Conservation (phyloP, 2,888 invertebrate genomes). For the Philereme transversata region DNA sequence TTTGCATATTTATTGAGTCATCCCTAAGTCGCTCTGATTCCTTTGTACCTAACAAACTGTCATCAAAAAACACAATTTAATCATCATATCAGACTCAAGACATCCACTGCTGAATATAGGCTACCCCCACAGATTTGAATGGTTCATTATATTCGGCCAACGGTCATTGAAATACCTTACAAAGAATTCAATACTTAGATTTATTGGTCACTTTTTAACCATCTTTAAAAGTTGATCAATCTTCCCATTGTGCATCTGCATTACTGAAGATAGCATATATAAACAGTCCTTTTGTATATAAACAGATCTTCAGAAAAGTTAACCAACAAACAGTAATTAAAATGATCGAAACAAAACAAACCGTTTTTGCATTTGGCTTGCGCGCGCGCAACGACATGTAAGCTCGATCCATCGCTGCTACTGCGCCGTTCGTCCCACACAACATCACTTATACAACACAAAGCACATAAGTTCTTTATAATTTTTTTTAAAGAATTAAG, state of each 20-base stretch:
- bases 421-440: slow-evolving; percentile 74
- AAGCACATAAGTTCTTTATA: neutral
- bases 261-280: no score
- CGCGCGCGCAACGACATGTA: slow-evolving; percentile 82
- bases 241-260: no score
- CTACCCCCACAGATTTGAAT: no score
- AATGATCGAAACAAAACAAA: slow-evolving; percentile 45
- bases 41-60: slow-evolving; percentile 5
- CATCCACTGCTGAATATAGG: no score
- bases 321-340: neutral
- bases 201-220: no score
- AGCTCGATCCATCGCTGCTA: slow-evolving; percentile 79
- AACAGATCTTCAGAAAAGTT: no score
- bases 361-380: slow-evolving; percentile 72
- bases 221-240: no score
- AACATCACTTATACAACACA: slow-evolving; percentile 55
- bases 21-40: neutral
- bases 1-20: slow-evolving; percentile 23
- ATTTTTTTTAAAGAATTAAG: neutral
- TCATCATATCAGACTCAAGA: no score
- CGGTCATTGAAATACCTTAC: neutral
- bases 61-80: neutral
- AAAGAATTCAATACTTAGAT: no score
- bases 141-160: no score
- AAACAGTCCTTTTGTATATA: no score